These are phyloP conservation scores for Melanotaenia parkinsoni DNA, from an alignment of 2,797 vertebrate genomes.

Conservation along the genomic window DNA sequence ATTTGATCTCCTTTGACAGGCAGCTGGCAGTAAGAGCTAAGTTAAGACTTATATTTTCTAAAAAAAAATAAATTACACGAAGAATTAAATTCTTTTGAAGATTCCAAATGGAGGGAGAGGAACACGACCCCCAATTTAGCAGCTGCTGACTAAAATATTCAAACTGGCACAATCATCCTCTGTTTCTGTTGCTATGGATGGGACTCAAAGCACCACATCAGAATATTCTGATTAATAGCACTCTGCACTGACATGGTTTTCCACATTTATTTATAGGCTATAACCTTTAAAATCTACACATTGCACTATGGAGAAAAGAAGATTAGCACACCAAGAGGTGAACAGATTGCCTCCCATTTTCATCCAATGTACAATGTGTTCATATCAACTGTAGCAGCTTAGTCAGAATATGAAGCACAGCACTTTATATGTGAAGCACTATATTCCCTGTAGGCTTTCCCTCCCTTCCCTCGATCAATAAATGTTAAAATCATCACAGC, in stretches of 20 bases:
- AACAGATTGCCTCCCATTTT: background rate
- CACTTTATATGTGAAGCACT: too few relatives aligned
- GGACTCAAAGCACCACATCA: conserved; percentile 15
- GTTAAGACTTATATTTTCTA: background rate
- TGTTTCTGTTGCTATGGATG: background rate
- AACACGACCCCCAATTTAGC: conserved; percentile 22
- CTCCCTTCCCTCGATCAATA: conserved; percentile 3
- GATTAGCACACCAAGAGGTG: conserved; percentile 1
- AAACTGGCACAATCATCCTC: conserved; percentile 9
- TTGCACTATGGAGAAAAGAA: background rate
- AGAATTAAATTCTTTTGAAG: background rate
- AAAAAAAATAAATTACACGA: too few relatives aligned
- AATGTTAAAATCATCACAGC: background rate
- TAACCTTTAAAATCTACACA: conserved; percentile 6
- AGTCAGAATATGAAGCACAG: background rate
- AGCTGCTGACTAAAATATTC: conserved; percentile 22
- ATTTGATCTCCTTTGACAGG: background rate
- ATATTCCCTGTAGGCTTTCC: background rate
- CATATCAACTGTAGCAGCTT: conserved; percentile 1
- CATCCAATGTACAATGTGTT: background rate
- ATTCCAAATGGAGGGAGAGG: conserved; percentile 16
- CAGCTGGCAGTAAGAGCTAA: background rate
- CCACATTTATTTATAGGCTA: conserved; percentile 31
- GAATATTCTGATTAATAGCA: conserved; percentile 21
- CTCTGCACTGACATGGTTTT: conserved; percentile 52